phyloP scores from a whole-genome alignment of 2,113 vertebrate species.

The Phaethon lepturus region DNA sequence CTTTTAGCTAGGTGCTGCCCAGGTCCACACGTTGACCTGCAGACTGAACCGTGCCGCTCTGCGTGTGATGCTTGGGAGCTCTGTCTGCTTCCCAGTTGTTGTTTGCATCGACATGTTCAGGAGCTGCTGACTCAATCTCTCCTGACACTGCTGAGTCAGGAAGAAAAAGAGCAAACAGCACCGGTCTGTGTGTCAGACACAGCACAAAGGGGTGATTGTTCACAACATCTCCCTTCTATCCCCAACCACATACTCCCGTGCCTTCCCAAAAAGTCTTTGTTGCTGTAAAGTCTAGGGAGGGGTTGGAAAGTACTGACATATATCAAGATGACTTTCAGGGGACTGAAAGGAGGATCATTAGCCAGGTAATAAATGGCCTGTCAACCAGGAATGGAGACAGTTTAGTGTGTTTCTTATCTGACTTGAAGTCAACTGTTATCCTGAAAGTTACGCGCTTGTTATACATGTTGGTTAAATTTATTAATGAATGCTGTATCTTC shows the following conservation, averaged over 20 bases:
- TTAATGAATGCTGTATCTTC: background rate
- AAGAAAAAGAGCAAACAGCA: background rate
- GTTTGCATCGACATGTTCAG: background rate
- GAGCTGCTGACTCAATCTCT: conserved; percentile 36
- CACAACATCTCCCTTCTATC: background rate
- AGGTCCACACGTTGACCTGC: background rate
- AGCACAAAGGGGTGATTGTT: background rate
- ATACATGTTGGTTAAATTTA: background rate
- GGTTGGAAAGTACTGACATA: background rate
- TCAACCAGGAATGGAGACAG: background rate
- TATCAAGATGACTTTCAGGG: background rate
- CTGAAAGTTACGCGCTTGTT: background rate
- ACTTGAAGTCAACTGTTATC: background rate
- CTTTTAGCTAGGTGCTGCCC: background rate
- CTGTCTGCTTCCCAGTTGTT: background rate
- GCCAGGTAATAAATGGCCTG: background rate
- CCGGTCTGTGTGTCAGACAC: background rate
- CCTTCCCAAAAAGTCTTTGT: background rate
- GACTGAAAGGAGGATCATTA: background rate
- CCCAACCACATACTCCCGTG: background rate
- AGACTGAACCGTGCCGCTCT: rapidly evolving
- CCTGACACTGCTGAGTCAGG: conserved; percentile 34
- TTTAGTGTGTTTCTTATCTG: background rate
- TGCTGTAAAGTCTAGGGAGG: background rate
- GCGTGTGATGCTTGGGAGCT: background rate